Evolutionary conservation across 2,797 vertebrate genomes (phyloP).

Genomic region (Malurus splendens): DNA sequence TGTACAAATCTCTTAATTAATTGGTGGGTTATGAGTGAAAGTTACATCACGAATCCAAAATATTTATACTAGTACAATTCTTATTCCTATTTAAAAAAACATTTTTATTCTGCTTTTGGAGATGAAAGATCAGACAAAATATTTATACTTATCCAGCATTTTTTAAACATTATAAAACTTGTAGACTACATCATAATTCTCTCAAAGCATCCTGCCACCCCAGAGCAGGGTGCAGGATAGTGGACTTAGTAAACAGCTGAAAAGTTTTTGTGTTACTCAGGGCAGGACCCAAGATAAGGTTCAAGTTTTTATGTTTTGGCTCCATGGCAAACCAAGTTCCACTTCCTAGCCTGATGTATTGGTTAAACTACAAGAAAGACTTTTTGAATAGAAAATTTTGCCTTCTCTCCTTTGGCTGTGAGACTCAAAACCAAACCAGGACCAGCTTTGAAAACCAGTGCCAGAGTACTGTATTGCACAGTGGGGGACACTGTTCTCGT

Average conservation of each 20-base stretch:
- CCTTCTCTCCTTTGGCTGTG: not conserved
- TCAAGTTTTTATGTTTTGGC: not conserved
- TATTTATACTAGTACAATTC: not conserved
- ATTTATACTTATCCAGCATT: not conserved
- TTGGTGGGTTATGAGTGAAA: not conserved
- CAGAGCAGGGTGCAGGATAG: fast-evolving
- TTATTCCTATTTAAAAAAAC: not conserved
- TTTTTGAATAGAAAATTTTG: not conserved
- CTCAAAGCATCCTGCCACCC: not conserved
- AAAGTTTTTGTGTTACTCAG: not conserved
- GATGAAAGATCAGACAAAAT: not conserved
- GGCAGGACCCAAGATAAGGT: not conserved
- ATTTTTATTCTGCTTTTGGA: not conserved
- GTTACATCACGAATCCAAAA: not conserved
- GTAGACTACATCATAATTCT: not conserved
- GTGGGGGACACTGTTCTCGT: not conserved
- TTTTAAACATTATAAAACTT: not conserved
- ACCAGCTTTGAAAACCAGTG: not conserved
- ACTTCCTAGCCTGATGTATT: not conserved
- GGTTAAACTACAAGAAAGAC: not conserved
- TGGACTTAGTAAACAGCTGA: not conserved
- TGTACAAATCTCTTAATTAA: not conserved
- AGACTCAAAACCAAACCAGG: not conserved
- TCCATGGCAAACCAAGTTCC: not conserved
- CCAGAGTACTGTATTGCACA: not conserved